Evolutionary conservation across 2,113 vertebrate genomes (phyloP).

Genomic region (Burhinus bistriatus): DNA sequence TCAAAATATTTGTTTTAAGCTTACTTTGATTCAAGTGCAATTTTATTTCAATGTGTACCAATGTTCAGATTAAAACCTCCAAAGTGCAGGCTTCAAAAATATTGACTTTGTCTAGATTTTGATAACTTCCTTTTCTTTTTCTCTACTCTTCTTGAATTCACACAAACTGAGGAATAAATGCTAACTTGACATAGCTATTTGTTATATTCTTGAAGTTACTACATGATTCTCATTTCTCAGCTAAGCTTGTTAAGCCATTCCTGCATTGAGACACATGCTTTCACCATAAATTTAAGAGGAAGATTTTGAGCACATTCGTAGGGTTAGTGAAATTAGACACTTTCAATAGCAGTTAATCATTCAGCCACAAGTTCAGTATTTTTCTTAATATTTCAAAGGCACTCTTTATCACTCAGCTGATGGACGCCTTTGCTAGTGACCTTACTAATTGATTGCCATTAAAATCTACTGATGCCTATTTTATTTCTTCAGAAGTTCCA

Average conservation of each 20-base stretch:
- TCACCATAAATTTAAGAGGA: background rate
- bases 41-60: background rate
- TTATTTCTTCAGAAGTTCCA: background rate
- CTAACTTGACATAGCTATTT: background rate
- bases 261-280: background rate
- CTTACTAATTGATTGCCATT: background rate
- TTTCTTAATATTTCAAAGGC: background rate
- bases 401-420: background rate
- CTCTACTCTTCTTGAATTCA: background rate
- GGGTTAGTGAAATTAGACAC: background rate
- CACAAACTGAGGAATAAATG: background rate
- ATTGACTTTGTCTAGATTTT: background rate
- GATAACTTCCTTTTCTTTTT: background rate
- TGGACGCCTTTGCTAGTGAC: background rate
- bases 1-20: background rate
- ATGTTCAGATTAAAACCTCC: background rate
- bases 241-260: background rate
- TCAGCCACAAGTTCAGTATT: background rate
- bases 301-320: background rate
- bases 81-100: background rate
- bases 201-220: background rate
- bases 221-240: background rate
- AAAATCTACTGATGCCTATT: background rate
- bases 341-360: background rate
- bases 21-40: background rate